phyloP scores from a whole-genome alignment of 2,888 invertebrate species.

The Caenorhabditis japonica region DNA sequence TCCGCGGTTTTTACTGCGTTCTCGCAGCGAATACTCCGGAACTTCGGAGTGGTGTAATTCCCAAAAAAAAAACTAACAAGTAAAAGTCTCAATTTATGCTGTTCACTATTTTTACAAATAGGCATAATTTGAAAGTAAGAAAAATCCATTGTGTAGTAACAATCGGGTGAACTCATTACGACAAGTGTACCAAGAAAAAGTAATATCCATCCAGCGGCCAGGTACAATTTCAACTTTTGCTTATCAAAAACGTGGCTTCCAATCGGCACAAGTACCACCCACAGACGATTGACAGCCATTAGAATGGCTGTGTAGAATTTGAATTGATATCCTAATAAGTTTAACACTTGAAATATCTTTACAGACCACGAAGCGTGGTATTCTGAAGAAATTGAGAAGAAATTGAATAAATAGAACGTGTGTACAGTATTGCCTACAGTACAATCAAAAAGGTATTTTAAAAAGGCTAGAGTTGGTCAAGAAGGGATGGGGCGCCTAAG shows the following conservation, averaged over 20 bases:
- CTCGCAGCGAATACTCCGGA: no score
- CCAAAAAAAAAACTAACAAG: slow-evolving; percentile 5
- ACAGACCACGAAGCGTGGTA: slow-evolving; percentile 15
- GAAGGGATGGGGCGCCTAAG: no score
- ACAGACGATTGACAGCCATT: slow-evolving; percentile 32
- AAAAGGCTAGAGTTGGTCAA: no score
- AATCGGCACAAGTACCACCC: slow-evolving; percentile 25
- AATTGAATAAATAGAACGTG: no score
- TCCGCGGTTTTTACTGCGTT: no score
- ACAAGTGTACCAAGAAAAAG: slow-evolving; percentile 15
- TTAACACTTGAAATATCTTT: slow-evolving; percentile 26
- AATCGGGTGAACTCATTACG: slow-evolving; percentile 15
- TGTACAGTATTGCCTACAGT: no score
- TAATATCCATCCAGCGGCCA: slow-evolving; percentile 14
- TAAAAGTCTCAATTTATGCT: slow-evolving; percentile 8
- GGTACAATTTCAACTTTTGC: slow-evolving; percentile 9
- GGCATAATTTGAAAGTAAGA: slow-evolving; percentile 32
- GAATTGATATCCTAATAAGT: slow-evolving; percentile 19
- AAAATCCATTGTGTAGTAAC: slow-evolving; percentile 31
- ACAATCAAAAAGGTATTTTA: no score
- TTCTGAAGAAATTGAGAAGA: background rate
- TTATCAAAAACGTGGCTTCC: slow-evolving; percentile 28
- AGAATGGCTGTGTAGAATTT: slow-evolving; percentile 34
- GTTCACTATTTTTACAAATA: slow-evolving; percentile 13
- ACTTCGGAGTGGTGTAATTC: background rate